These are phyloP conservation scores for Nyctereutes procyonoides DNA, from an alignment of 2,113 vertebrate genomes.

Conservation along the genomic window DNA sequence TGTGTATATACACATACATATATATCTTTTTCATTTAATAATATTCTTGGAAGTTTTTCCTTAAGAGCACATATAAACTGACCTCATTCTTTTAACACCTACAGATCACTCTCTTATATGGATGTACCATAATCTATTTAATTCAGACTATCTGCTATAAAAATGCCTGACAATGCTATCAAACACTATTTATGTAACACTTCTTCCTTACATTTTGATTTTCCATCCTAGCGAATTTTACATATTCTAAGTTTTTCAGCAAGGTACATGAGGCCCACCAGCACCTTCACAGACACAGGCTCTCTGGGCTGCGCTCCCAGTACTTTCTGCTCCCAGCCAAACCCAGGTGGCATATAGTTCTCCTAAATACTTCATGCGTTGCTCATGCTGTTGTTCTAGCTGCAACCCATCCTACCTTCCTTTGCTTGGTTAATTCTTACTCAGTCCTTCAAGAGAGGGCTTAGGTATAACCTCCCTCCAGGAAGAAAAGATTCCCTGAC, in stretches of 20 bases:
- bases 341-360: not conserved
- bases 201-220: not conserved
- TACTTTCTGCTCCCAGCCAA: not conserved
- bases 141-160: not conserved
- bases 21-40: not conserved
- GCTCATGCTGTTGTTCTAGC: not conserved
- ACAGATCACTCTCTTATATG: not conserved
- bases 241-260: not conserved
- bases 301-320: not conserved
- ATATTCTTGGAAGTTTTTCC: conserved; percentile 44
- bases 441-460: not conserved
- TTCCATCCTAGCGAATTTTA: conserved; percentile 10
- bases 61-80: conserved; percentile 20
- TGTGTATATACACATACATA: no score
- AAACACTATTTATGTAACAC: not conserved
- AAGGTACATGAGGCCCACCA: not conserved
- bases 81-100: not conserved
- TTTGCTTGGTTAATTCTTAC: conserved; percentile 31
- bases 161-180: conserved; percentile 14
- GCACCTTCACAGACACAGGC: not conserved
- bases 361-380: not conserved
- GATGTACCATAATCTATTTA: not conserved
- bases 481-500: not conserved
- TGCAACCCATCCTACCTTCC: not conserved
- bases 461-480: not conserved